Evolutionary conservation across 2,113 vertebrate genomes (phyloP).

Genomic region (Prionailurus bengalensis): DNA sequence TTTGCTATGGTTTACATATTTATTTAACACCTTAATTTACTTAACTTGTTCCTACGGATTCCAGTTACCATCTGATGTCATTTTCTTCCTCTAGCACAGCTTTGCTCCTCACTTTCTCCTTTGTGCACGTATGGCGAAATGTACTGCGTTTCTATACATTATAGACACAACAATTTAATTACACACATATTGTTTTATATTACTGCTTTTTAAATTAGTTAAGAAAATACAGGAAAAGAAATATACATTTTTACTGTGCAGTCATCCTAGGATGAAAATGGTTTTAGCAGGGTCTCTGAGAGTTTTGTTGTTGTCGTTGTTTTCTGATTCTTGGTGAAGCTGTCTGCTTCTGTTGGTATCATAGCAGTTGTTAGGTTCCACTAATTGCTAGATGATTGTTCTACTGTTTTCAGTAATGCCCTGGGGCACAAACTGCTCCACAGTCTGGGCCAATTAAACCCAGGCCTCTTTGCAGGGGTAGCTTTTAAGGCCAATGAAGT

Average conservation of each 20-base stretch:
- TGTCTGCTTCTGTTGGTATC: neutral
- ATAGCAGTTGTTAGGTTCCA: neutral
- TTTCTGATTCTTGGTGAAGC: neutral
- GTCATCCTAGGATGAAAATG: neutral
- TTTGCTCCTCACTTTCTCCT: neutral
- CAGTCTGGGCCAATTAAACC: conserved; percentile 23
- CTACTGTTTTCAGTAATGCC: neutral
- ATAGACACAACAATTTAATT: neutral
- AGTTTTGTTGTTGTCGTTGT: neutral
- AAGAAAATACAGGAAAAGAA: neutral
- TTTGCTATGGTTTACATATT: neutral
- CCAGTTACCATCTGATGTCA: neutral
- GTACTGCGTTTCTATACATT: neutral
- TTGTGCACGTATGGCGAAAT: neutral
- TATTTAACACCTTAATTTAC: neutral
- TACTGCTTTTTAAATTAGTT: neutral
- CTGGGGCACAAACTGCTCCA: neutral
- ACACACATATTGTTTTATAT: neutral
- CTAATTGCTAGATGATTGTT: conserved; percentile 43
- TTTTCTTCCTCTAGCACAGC: neutral
- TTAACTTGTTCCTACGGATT: neutral
- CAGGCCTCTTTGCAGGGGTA: neutral
- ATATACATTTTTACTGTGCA: neutral
- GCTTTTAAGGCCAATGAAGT: neutral
- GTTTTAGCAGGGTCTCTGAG: neutral